Base-by-base conservation (phyloP, 2,888 invertebrate species). In the Nysson spinosus region DNA sequence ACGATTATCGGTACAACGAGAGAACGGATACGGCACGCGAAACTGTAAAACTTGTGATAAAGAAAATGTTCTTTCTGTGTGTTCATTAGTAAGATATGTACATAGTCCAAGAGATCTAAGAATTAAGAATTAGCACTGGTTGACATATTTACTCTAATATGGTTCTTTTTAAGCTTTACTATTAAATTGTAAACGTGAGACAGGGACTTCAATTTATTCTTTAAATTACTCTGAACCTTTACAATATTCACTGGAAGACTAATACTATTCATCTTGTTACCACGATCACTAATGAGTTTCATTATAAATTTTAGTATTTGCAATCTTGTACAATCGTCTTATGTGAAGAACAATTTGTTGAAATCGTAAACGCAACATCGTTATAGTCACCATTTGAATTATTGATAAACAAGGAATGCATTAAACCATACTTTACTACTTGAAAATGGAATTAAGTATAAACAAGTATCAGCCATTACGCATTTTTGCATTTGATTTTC, bases 81-180 rank as follows among this genome's bases (percentile, higher is more conserved):
- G 77, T 78, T 80, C 76, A 75, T 65, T 71, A 76, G 69, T 65
- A 47, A 60, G 44, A 64, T 65, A 60, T 61, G 50, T 68, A 64
- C 42, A 61, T 75, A 64, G 47, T 11, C 35, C 37, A 63, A 61
- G 19, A 51, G 14, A 54, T 34, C 34, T 40, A 51, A 57, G 39
- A 43, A 30, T 44, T 50, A 58, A 51, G 49, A 26, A 56, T 34
- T 20, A 28, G 12, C 3, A 20, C 42, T 12, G n/a, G n/a, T n/a
- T n/a, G n/a, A n/a, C n/a, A n/a, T n/a, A n/a, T n/a, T n/a, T n/a
- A n/a, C n/a, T n/a, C n/a, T n/a, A n/a, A 20, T 26, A 22, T 14
- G 2, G 7, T 34, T 22, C 12, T 19, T 46, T 3, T 47, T 42
- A 9, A 49, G 30, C 22, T 44, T 61, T 35, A 43, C 30, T 49